phyloP scores from a whole-genome alignment of 2,113 vertebrate genomes.

The Copsychus sechellarum region DNA sequence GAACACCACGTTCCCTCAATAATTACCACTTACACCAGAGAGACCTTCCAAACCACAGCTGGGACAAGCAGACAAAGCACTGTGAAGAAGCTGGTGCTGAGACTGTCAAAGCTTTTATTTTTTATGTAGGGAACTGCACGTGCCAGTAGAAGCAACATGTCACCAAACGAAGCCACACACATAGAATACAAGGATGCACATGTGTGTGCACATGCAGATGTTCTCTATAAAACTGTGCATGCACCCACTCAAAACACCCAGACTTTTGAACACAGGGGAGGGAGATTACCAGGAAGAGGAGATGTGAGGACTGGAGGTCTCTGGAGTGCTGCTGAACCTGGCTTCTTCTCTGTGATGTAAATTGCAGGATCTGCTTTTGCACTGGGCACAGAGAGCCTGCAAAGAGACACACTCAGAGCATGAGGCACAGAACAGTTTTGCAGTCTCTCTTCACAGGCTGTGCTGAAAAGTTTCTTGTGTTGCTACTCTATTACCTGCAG shows the following conservation, averaged over 20 bases:
- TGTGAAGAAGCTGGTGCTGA: neutral
- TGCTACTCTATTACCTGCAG: neutral
- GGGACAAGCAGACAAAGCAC: neutral
- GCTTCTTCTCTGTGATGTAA: neutral
- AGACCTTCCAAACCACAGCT: neutral
- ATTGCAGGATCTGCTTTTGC: neutral
- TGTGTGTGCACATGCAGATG: neutral
- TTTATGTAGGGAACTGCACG: neutral
- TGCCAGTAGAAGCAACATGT: neutral
- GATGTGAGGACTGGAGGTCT: neutral
- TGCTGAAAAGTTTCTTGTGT: neutral
- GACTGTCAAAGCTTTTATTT: neutral
- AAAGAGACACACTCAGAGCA: neutral
- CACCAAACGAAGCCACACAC: neutral
- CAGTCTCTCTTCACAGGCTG: neutral
- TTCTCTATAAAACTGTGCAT: neutral
- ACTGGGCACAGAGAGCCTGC: neutral
- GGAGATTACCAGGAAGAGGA: constrained; percentile 50
- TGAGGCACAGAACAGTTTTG: neutral
- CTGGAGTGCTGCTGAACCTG: neutral
- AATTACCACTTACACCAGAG: neutral
- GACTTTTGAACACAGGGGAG: neutral
- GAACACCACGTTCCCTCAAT: neutral
- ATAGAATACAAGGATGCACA: neutral
- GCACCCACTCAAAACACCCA: neutral